Evolutionary conservation across 2,797 vertebrate species (phyloP), one percentile per base, ranked within the genome.

Genomic region (Gastrophryne carolinensis): DNA sequence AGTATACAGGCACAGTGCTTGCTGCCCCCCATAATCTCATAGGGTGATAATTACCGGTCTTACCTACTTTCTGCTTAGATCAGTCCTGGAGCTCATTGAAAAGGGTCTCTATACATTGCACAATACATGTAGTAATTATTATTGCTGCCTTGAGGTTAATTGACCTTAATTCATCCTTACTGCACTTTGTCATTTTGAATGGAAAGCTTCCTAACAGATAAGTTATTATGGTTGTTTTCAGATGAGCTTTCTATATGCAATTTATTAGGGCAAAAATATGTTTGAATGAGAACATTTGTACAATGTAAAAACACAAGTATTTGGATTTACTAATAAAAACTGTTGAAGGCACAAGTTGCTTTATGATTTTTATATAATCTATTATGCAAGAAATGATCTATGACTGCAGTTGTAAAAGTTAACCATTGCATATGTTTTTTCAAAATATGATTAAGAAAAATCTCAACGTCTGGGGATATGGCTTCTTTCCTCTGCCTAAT

Each of bases 291-390:
- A 52, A 65, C 58, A 62, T 78, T 78, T 71, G 58, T 71, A 78
- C 52, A 71, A 50, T 77, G 74, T 71, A 72, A 77, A 64, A 69
- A 69, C 13, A 72, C 65, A 52, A 52, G 75, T 63, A 71, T 77
- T 77, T 76, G 73, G 66, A 70, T 77, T 77, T 78, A 60, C 75
- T 78, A 78, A 71, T 78, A 78, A 78, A 76, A 60, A 58, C 54
- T 50, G 47, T 76, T 70, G 64, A 71, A 78, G 57, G 75, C 75
- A 57, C 37, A 11, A 35, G 57, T 66, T 61, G n/a, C 44, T 17
- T 21, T 23, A 10, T 63, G n/a, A 49, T 77, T 81, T 80, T 81
- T 74, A 10, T 29, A 12, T n/a, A 19, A n/a, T n/a, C n/a, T n/a
- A n/a, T n/a, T n/a, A n/a, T n/a, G n/a, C n/a, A n/a, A n/a, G n/a